Conservation (phyloP, 2,888 invertebrate species). For the Trissonchulus latispiculum region DNA sequence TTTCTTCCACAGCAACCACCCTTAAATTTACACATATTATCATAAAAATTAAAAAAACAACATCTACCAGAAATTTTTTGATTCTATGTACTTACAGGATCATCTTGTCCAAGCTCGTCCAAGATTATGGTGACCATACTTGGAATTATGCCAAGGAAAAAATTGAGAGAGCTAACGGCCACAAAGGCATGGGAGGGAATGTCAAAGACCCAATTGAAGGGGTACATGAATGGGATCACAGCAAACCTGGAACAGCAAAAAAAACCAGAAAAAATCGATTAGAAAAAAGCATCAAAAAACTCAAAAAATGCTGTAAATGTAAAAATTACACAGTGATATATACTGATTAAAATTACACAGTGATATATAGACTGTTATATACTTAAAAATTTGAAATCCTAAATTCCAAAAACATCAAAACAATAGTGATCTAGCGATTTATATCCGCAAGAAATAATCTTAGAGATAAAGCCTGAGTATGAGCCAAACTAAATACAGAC, state of each 20-base stretch:
- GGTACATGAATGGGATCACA: constrained; percentile 61
- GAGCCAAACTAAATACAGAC: no score
- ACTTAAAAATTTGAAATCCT: no score
- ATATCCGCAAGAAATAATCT: no score
- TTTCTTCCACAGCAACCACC: no score
- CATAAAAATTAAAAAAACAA: not conserved
- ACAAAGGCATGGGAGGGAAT: constrained; percentile 74
- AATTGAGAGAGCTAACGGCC: constrained; percentile 65
- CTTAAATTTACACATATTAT: no score
- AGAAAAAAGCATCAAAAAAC: no score
- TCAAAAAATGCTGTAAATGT: not conserved
- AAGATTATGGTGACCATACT: constrained; percentile 42
- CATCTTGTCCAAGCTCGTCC: constrained; percentile 21
- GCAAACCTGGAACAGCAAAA: constrained; percentile 53
- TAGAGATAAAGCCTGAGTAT: no score
- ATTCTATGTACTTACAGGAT: not conserved
- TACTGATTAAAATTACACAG: no score
- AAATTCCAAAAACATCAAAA: no score
- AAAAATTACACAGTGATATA: no score
- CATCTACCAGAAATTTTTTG: not conserved
- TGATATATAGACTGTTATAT: no score
- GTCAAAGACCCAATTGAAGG: constrained; percentile 61
- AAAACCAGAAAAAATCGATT: not conserved
- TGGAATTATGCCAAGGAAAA: constrained; percentile 60
- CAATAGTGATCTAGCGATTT: no score